Base-by-base conservation (phyloP, 1,140 invertebrate species). In the Agraylea sexmaculata region DNA sequence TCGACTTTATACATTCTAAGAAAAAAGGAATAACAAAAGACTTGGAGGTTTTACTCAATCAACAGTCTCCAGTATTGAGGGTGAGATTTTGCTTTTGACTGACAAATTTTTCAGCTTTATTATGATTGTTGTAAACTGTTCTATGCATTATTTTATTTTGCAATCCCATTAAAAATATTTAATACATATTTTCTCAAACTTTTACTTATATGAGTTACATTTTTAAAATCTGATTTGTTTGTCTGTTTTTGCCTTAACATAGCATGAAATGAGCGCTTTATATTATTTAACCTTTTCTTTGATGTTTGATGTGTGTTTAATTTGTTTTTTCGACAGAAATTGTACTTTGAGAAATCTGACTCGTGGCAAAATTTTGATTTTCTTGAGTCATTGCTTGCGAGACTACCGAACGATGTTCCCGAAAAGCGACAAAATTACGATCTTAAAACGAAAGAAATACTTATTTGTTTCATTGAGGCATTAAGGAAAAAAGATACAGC, bases 341-440 rank as follows among this genome's bases (percentile, higher is more conserved):
- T 34, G 3, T 42, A 33, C 20, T 44, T 48, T 21, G 39, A 48
- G 19, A 48, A 48, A 35, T 32, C 46, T 4, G 46, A 43, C 11
- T 34, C 46, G 4, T 48, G 46, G 46, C 37, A 39, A 37, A 41
- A 43, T 13, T 41, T 43, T 10, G 22, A 48, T 23, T 35, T 43
- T 18, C 22, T 48, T 5, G 46, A 48, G 11, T 35, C 41, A 29
- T 41, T 48, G 11, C 21, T 48, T 10, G 29, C 40, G 11, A 35
- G 39, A 37, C 17, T 48, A 11, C 46, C 46, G 11, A 44, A 36
- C 27, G 40, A 34, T 37, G 43, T 44, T 20, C 29, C 29, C n/a
- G 37, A 43, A 28, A 37, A 38, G 21, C 36, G 36, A 18, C 42
- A 48, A 33, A 15, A 28, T n/a, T 41, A 44, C 19, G 46, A 48